phyloP scores from a whole-genome alignment of 2,797 vertebrate genomes.

The Urophycis tenuis region DNA sequence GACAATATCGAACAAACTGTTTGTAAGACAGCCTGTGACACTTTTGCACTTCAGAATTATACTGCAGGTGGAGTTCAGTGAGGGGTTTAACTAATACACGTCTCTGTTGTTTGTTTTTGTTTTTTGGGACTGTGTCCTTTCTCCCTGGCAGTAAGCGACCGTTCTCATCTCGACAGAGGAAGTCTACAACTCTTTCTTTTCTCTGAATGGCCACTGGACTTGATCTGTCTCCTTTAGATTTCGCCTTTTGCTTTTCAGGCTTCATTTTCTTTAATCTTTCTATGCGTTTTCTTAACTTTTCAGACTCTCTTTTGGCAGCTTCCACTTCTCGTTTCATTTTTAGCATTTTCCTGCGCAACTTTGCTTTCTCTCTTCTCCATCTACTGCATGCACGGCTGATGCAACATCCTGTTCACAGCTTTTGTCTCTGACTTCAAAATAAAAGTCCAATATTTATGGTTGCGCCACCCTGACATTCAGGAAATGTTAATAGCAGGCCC shows the following conservation, averaged over 20 bases:
- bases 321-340: constrained; percentile 18
- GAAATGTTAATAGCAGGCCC: neutral
- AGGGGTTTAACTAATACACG: constrained; percentile 14
- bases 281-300: constrained; percentile 12
- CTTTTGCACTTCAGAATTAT: constrained; percentile 12
- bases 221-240: constrained; percentile 11
- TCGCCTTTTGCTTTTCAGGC: constrained; percentile 8
- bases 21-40: constrained; percentile 10
- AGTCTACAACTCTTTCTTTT: constrained; percentile 13
- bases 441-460: neutral
- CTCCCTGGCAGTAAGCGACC: constrained; percentile 15
- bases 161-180: constrained; percentile 21
- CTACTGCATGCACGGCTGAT: constrained; percentile 11
- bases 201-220: neutral
- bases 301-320: constrained; percentile 6
- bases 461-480: constrained; percentile 2
- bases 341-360: constrained; percentile 1
- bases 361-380: constrained; percentile 17
- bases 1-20: constrained; percentile 8
- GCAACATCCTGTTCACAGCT: constrained; percentile 3
- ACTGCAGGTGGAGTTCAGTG: constrained; percentile 11
- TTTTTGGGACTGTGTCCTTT: constrained; percentile 19
- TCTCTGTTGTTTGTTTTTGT: constrained; percentile 16
- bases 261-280: constrained; percentile 4
- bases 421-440: neutral